Conservation (phyloP, 2,797 vertebrate genomes). For the Sebastes alutus region DNA sequence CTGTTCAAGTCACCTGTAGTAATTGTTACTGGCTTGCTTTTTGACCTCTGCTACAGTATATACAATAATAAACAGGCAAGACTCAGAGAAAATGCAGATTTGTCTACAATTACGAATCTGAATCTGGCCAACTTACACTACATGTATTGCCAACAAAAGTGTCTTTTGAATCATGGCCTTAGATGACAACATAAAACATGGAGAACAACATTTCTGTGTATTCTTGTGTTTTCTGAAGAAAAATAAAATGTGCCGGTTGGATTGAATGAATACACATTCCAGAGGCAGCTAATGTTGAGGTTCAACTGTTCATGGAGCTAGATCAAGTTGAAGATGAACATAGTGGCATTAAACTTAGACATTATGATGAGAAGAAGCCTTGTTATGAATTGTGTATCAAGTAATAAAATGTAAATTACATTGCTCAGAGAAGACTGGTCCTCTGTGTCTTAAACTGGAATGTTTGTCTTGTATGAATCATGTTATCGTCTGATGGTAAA, state of each 20-base stretch:
- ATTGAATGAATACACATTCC: slow-evolving; percentile 22
- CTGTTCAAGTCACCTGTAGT: background rate
- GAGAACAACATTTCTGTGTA: background rate
- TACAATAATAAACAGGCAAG: background rate
- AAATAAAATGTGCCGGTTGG: background rate
- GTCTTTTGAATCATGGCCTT: background rate
- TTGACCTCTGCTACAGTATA: background rate
- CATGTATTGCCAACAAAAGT: background rate
- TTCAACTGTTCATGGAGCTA: slow-evolving; percentile 6
- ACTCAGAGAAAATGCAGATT: background rate
- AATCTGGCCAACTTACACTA: background rate
- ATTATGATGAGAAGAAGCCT: background rate
- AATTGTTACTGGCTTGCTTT: background rate
- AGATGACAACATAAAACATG: background rate
- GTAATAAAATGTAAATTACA: slow-evolving; percentile 28
- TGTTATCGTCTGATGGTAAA: background rate
- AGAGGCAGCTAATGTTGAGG: background rate
- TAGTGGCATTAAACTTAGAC: background rate
- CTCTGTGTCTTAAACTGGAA: background rate
- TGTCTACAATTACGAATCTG: background rate
- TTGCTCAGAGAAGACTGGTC: background rate
- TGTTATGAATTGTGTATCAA: slow-evolving; percentile 1
- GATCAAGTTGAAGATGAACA: background rate
- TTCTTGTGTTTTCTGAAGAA: background rate
- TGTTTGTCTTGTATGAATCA: background rate